Conservation (phyloP, 2,888 invertebrate genomes). For the Pyrocoelia pectoralis region DNA sequence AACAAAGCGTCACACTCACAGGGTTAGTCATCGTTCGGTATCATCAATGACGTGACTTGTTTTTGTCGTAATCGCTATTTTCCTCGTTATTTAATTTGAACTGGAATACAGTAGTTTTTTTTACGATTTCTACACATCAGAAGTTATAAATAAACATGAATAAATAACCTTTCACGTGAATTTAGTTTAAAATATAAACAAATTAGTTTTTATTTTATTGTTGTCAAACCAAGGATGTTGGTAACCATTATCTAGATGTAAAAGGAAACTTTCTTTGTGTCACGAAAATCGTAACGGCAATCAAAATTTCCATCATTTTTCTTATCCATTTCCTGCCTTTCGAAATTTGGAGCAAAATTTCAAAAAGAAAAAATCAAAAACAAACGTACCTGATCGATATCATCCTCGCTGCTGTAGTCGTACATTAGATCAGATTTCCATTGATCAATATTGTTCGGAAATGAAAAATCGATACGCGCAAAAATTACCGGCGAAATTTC, state of each 20-base stretch:
- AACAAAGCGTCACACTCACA: too few species aligned
- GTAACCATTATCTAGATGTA: background rate
- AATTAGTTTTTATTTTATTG: background rate
- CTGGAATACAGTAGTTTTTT: too few species aligned
- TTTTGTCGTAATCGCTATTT: too few species aligned
- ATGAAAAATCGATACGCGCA: slow-evolving; percentile 62
- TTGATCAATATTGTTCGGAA: slow-evolving; percentile 63
- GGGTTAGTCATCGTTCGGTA: too few species aligned
- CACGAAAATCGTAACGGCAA: background rate
- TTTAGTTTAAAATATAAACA: background rate
- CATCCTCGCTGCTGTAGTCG: slow-evolving; percentile 64
- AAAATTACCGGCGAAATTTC: slow-evolving; percentile 45
- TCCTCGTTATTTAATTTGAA: too few species aligned
- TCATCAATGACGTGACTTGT: too few species aligned
- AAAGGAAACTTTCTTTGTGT: background rate
- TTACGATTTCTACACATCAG: too few species aligned
- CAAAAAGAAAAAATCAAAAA: too few species aligned
- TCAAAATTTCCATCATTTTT: background rate
- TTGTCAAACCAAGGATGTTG: background rate
- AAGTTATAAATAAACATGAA: too few species aligned
- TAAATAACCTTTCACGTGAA: background rate
- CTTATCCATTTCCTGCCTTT: background rate
- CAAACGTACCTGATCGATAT: slow-evolving; percentile 55
- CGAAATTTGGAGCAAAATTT: too few species aligned
- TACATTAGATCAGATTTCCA: slow-evolving; percentile 65